Base-by-base conservation (phyloP, 1,140 invertebrate genomes). In the Mizuhopecten yessoensis region DNA sequence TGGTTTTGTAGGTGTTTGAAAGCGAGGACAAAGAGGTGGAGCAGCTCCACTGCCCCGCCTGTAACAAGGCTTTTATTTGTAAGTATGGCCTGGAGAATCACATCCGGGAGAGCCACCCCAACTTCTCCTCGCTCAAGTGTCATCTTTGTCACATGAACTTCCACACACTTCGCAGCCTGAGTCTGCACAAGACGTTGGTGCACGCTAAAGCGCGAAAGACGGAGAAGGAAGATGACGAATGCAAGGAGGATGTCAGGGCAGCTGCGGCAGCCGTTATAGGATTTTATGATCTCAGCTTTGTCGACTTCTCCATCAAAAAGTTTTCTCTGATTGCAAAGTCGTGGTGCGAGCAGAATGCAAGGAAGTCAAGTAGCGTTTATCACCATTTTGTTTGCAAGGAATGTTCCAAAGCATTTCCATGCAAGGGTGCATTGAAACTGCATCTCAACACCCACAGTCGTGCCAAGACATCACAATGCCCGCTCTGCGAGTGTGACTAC, bases 221-320 rank as follows among this genome's bases (percentile, higher is more conserved):
- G 13, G 92, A 93, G 23, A 89, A 88, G 11, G 89, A 91, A 11
- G 23, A 33, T n/a, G 92, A 93, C 23, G 90, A 91, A 34, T 33
- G 39, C 20, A 89, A 89, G 39, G 36, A 34, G 17, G 92, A 91
- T 15, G 3, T 89, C 0, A 92, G 92, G 34, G 89, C 75, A 17
- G 57, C 34, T 13, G 10, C 90, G 2, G 34, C 89, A 34, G 90
- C 91, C 23, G 49, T 90, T 0, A 88, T 97, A 0, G 98, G 98
- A 5, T 98, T 98, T 95, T 97, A 97, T 88, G 98, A 98, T 95
- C 96, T 98, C n/a, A 97, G 97, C 5, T 98, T 98, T 94, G 97
- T 98, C 0, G 98, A 98, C 94, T 98, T 98, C 94, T 98, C 98
- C 0, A 97, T 97, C 34, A 97, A 97, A 86, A 98, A 98, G 95